Conservation (phyloP, 2,888 invertebrate genomes). For the Drosophila monieri region DNA sequence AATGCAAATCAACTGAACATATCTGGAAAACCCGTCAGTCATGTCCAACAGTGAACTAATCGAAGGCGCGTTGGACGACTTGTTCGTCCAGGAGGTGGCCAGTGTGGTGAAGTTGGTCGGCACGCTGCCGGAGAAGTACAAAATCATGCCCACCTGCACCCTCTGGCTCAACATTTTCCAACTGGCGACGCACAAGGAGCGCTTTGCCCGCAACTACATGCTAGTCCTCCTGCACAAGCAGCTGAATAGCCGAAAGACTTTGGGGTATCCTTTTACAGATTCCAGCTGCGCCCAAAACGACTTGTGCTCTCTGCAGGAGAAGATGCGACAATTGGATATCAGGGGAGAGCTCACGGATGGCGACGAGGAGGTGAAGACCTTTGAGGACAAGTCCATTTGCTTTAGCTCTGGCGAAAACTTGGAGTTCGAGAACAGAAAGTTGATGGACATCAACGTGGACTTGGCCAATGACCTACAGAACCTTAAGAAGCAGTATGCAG, state of each 20-base stretch:
- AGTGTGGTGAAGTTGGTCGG: constrained; percentile 37
- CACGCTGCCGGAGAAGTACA: constrained; percentile 27
- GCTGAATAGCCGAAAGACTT: constrained; percentile 50
- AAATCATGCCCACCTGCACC: constrained; percentile 35
- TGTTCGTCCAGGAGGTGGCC: constrained; percentile 54
- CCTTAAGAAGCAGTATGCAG: constrained; percentile 21
- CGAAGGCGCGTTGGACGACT: constrained; percentile 43
- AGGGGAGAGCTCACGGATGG: neutral
- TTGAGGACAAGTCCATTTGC: neutral
- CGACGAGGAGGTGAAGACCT: neutral
- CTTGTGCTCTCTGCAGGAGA: constrained; percentile 52
- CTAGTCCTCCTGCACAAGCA: constrained; percentile 78
- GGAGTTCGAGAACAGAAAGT: constrained; percentile 13
- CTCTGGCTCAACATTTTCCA: constrained; percentile 79
- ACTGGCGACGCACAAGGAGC: constrained; percentile 60
- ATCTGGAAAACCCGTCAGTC: constrained; percentile 14
- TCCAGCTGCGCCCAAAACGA: constrained; percentile 52
- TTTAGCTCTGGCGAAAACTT: neutral
- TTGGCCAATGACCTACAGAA: constrained; percentile 15
- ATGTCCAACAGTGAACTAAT: constrained; percentile 17
- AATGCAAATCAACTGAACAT: neutral
- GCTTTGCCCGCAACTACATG: constrained; percentile 76
- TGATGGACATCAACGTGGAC: constrained; percentile 30
- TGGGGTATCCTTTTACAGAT: constrained; percentile 71
- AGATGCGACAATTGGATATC: constrained; percentile 23